These are phyloP conservation scores for Limanda limanda DNA, from an alignment of 2,113 vertebrate genomes.

Conservation along the genomic window DNA sequence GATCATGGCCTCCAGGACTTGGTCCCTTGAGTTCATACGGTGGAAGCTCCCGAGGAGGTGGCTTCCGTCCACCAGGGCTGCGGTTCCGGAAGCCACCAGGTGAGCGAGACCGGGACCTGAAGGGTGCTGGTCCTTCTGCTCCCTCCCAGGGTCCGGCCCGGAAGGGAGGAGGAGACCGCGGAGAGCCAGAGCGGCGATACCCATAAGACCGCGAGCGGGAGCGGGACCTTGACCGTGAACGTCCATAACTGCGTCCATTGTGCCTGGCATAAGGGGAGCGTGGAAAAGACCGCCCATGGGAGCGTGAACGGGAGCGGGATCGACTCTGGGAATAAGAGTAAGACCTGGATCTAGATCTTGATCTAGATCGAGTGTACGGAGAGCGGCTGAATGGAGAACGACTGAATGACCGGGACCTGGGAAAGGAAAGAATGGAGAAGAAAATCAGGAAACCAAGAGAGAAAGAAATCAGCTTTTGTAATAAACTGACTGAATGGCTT, in stretches of 20 bases:
- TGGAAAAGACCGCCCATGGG: slow-evolving; percentile 92
- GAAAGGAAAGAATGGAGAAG: slow-evolving; percentile 21
- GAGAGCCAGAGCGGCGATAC: slow-evolving; percentile 91
- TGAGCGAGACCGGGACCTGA: slow-evolving; percentile 87
- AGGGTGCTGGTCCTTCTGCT: slow-evolving; percentile 55
- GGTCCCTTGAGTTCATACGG: slow-evolving; percentile 90
- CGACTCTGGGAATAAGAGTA: slow-evolving; percentile 84
- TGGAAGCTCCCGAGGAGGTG: slow-evolving; percentile 85
- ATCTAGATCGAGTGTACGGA: slow-evolving; percentile 92
- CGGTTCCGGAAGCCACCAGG: slow-evolving; percentile 83
- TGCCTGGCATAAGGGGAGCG: slow-evolving; percentile 90
- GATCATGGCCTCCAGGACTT: slow-evolving; percentile 82
- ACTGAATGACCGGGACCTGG: slow-evolving; percentile 95
- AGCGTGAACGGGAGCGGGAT: slow-evolving; percentile 85
- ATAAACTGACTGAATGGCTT: slow-evolving; percentile 7
- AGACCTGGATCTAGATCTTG: slow-evolving; percentile 90
- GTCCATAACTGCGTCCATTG: slow-evolving; percentile 80
- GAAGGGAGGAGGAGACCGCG: slow-evolving; percentile 86
- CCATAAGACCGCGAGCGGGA: slow-evolving; percentile 88
- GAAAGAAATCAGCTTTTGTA: slow-evolving; percentile 6
- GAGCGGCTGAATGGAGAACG: slow-evolving; percentile 93
- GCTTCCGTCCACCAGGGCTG: slow-evolving; percentile 88
- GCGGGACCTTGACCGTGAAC: slow-evolving; percentile 69
- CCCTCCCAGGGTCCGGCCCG: slow-evolving; percentile 76
- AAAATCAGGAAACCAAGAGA: neutral